phyloP scores from a whole-genome alignment of 2,888 invertebrate genomes.

The Periphyllus acericola region DNA sequence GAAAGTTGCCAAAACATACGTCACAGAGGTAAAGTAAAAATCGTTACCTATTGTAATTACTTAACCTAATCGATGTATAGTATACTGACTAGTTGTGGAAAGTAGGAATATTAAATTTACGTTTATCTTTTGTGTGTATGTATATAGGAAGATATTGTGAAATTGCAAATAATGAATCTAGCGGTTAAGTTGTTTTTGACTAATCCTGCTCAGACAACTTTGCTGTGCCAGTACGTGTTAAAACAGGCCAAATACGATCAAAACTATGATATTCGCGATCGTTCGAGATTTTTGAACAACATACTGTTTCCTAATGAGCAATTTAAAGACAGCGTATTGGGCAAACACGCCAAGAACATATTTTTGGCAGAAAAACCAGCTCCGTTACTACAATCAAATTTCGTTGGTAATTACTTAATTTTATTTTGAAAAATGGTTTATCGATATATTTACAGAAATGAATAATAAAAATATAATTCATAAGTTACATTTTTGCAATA shows the following conservation, averaged over 20 bases:
- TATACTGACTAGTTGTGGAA: background rate
- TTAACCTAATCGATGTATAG: background rate
- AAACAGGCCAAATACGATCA: slow-evolving; percentile 95
- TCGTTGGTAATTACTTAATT: slow-evolving; percentile 72
- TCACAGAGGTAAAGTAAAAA: slow-evolving; percentile 73
- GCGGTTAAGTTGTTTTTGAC: slow-evolving; percentile 93
- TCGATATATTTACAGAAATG: too few relatives aligned
- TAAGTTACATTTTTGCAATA: background rate
- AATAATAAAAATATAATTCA: too few relatives aligned
- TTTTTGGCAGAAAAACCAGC: slow-evolving; percentile 94
- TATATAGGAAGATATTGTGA: slow-evolving; percentile 88
- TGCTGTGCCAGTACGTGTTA: slow-evolving; percentile 92
- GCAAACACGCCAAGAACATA: slow-evolving; percentile 80
- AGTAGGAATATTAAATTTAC: background rate
- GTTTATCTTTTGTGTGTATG: background rate
- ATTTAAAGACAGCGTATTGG: slow-evolving; percentile 71
- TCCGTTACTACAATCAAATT: slow-evolving; percentile 86
- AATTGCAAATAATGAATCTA: slow-evolving; percentile 92
- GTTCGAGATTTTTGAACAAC: slow-evolving; percentile 87
- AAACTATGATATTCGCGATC: slow-evolving; percentile 96
- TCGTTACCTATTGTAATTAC: background rate
- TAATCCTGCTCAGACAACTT: slow-evolving; percentile 84
- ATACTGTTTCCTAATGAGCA: slow-evolving; percentile 75
- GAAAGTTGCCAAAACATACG: slow-evolving; percentile 88
- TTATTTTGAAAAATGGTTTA: too few relatives aligned